Evolutionary conservation across 2,113 vertebrate species (phyloP).

Genomic region (Nibea coibor): DNA sequence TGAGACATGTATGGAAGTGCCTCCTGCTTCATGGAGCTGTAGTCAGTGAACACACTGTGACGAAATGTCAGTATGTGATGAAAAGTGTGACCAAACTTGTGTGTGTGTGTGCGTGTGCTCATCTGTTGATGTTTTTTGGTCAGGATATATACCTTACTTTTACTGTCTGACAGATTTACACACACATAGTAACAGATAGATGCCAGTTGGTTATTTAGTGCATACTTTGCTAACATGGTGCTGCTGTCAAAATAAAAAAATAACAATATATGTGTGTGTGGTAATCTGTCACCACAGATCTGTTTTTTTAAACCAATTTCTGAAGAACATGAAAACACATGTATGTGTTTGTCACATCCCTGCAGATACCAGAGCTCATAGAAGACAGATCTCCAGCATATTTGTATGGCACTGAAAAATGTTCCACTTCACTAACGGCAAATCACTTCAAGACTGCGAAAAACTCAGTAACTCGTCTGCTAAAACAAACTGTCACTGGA

Average conservation of each 20-base stretch:
- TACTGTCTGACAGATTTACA: not conserved
- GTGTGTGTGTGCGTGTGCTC: slow-evolving; percentile 4
- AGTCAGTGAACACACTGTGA: slow-evolving; percentile 39
- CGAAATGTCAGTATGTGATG: slow-evolving; percentile 47
- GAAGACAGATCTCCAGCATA: not conserved
- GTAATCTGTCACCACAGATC: not conserved
- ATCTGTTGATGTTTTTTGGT: slow-evolving; percentile 16
- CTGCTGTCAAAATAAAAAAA: not conserved
- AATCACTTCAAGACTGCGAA: not conserved
- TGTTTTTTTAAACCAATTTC: not conserved
- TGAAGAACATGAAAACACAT: not conserved
- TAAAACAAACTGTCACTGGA: not conserved
- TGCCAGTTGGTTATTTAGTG: not conserved
- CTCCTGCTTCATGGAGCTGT: slow-evolving; percentile 22
- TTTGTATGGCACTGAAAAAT: not conserved
- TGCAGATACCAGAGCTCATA: not conserved
- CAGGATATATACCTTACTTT: not conserved
- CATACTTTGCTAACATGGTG: not conserved
- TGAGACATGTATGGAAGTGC: slow-evolving; percentile 10
- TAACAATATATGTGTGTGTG: not conserved
- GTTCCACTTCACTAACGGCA: not conserved
- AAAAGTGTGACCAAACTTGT: slow-evolving; percentile 32
- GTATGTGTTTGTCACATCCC: not conserved
- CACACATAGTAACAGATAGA: not conserved
- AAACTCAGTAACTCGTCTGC: not conserved